Base-by-base conservation (phyloP, 2,888 invertebrate genomes). In the Agrochola macilenta region DNA sequence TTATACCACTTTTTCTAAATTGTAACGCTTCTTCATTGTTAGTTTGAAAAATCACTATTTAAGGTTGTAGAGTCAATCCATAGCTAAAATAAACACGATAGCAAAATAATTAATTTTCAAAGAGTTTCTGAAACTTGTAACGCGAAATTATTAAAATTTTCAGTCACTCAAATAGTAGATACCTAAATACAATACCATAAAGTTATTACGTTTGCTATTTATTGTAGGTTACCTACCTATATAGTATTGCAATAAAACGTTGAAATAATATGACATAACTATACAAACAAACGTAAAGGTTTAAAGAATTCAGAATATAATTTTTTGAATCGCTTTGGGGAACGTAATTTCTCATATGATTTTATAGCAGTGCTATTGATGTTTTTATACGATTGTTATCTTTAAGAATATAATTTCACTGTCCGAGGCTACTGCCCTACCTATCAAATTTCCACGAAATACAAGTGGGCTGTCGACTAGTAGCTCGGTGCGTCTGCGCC, bases 391-490 rank as follows among this genome's bases (percentile, higher is more conserved):
- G 68, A 39, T 65, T 23, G 8, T 65, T 76, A 81, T 81, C 43
- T 61, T 23, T 39, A 57, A 35, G 7, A 65, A 30, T 69, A 71
- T 61, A 64, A 68, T 61, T 69, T 71, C 5, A 4, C 4, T 70
- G 65, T 64, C 39, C 52, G 63, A 63, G 69, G 63, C 23, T 76
- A 84, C 84, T 83, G 84, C 87, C 86, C 84, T 91, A 89, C 90
- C 58, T 61, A 91, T 91, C 58, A 64, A 90, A 92, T 93, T 93
- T 93, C 92, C 87, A 90, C 89, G 90, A 90, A 92, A 86, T 89
- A 88, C 83, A 88, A 87, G 84, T 80, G 89, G 78, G 81, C 83
- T 80, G 76, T 81, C 82, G 82, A 81, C 82, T 85, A 58, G 70
- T 73, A 60, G 72, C 39, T 60, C 54, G 57, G 26, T 64, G 57